phyloP scores from a whole-genome alignment of 2,888 invertebrate genomes.

The Barypeithes pellucidus region DNA sequence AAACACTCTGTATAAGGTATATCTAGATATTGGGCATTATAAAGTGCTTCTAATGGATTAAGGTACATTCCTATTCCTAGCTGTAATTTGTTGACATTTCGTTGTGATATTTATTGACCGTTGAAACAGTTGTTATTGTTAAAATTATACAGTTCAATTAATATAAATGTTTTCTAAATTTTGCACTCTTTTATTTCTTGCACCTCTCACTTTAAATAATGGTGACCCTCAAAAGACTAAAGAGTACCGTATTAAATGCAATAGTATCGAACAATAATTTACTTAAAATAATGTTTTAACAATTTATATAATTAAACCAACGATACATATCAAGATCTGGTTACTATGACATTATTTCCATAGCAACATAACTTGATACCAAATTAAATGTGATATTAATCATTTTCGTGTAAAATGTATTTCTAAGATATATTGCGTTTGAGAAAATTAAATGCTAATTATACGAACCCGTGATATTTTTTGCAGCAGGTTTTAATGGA shows the following conservation, averaged over 20 bases:
- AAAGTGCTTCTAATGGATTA: neutral
- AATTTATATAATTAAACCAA: neutral
- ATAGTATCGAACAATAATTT: too few species aligned
- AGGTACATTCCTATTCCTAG: neutral
- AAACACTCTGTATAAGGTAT: too few species aligned
- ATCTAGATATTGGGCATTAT: too few species aligned
- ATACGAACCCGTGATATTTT: too few species aligned
- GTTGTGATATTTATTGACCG: slow-evolving; percentile 10
- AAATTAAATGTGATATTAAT: neutral
- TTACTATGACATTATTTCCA: neutral
- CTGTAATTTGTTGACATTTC: neutral
- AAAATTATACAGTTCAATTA: slow-evolving; percentile 25
- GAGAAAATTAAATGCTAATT: too few species aligned
- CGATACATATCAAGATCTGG: neutral
- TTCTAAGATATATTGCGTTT: too few species aligned
- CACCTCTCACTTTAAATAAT: slow-evolving; percentile 18
- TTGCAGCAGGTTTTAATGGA: too few species aligned
- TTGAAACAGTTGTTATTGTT: slow-evolving; percentile 9
- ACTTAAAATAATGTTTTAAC: neutral
- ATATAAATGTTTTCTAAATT: slow-evolving; percentile 17
- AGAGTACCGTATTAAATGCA: too few species aligned
- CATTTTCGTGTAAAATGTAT: neutral
- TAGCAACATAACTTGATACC: neutral
- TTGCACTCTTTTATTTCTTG: slow-evolving; percentile 41
- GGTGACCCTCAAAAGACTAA: neutral